A percentile compares a stretch with the other conserved stretches of the same genome.
These are phyloP conservation scores for Solenodon paradoxus DNA, from an alignment of 2,113 vertebrate species.

Conservation along the genomic window DNA sequence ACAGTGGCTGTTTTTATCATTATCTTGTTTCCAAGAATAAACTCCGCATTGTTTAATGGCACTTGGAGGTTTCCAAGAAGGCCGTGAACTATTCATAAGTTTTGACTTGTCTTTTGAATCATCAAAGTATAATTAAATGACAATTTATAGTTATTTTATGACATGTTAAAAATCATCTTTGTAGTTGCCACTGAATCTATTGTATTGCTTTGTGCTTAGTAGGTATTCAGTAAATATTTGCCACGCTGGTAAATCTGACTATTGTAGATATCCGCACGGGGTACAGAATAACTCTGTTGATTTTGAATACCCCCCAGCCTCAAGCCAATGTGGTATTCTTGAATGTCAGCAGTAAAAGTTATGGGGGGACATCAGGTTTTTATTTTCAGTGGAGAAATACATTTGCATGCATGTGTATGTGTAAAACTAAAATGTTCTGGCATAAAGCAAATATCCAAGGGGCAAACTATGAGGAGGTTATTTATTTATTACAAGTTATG, in stretches of 20 bases:
- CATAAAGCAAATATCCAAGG: constrained; percentile 79
- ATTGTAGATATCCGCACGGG: not conserved
- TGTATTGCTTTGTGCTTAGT: not conserved
- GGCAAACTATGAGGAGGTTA: constrained; percentile 73
- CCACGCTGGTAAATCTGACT: not conserved
- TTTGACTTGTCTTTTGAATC: not conserved
- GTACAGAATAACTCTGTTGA: not conserved
- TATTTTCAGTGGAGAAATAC: constrained; percentile 71
- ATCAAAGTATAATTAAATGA: not conserved
- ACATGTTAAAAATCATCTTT: not conserved
- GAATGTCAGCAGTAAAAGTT: constrained; percentile 56
- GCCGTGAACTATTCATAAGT: not conserved
- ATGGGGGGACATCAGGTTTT: constrained; percentile 66
- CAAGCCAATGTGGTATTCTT: constrained; percentile 36
- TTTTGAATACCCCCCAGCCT: not conserved
- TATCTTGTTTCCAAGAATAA: not conserved
- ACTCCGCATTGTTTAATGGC: not conserved
- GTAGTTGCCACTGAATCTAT: not conserved
- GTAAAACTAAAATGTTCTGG: constrained; percentile 72
- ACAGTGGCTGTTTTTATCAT: not conserved
- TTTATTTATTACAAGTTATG: constrained; percentile 77
- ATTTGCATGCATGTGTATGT: constrained; percentile 49
- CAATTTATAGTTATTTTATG: constrained; percentile 25
- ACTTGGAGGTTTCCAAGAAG: not conserved
- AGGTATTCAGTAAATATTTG: constrained; percentile 20